Conservation (phyloP, 2,888 invertebrate genomes). For the Oxycera nigricornis region DNA sequence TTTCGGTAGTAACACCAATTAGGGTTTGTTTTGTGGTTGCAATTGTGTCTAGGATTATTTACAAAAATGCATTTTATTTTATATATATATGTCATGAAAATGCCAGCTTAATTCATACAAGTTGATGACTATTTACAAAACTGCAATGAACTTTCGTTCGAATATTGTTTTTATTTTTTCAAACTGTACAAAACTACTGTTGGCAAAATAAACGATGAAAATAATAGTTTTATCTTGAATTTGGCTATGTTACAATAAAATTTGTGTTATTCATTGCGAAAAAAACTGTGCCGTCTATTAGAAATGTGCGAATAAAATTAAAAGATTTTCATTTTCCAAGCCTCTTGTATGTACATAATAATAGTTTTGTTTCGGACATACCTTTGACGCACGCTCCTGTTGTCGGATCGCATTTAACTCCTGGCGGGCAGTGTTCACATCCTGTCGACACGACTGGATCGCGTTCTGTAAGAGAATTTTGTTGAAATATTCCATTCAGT, state of each 20-base stretch:
- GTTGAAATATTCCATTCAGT: neutral
- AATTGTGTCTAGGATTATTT: slow-evolving; percentile 50
- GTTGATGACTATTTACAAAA: too few relatives aligned
- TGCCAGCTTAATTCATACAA: too few relatives aligned
- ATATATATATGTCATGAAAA: too few relatives aligned
- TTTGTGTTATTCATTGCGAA: neutral
- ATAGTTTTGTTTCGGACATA: too few relatives aligned
- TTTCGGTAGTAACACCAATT: slow-evolving; percentile 60
- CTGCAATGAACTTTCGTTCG: too few relatives aligned
- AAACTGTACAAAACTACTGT: too few relatives aligned
- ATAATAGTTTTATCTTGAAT: neutral
- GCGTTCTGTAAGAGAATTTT: slow-evolving; percentile 51
- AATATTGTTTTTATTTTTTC: too few relatives aligned
- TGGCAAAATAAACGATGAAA: neutral
- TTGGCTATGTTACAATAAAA: neutral
- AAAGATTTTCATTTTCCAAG: neutral
- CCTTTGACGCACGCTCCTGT: slow-evolving; percentile 86
- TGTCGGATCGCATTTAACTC: slow-evolving; percentile 77
- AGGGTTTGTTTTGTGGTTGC: slow-evolving; percentile 58
- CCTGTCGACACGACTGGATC: slow-evolving; percentile 58
- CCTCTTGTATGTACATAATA: slow-evolving; percentile 23
- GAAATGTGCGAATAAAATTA: slow-evolving; percentile 13
- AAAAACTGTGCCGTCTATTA: slow-evolving; percentile 3
- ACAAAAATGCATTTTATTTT: slow-evolving; percentile 42
- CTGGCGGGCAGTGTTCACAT: slow-evolving; percentile 80